Base-by-base conservation (phyloP, 2,888 invertebrate genomes). In the Strigamia transsilvanica region DNA sequence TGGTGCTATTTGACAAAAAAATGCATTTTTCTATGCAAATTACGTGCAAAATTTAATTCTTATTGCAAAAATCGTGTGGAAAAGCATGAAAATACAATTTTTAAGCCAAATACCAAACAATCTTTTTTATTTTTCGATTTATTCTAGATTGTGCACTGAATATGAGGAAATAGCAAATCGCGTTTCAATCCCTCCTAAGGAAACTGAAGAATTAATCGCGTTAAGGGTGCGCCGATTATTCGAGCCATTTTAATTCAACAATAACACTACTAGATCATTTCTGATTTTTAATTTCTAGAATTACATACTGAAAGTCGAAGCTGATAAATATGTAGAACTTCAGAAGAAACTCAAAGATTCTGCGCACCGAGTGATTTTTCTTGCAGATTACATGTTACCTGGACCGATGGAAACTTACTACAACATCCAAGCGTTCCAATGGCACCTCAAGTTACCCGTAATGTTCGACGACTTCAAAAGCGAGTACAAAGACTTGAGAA, bases 321-420 rank as follows among this genome's bases (percentile, higher is more conserved):
- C 91, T 5, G 90, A 92, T 79, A 89, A 92, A 0, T 88, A 94
- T 0, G 89, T 90, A 0, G 91, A 93, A 84, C 92, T 97, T 92
- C 94, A 96, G 87, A 91, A 93, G 82, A 91, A 93, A 66, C 89
- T 97, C 10, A 91, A 91, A 84, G 86, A 82, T 15, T 73, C 84
- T 41, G 82, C 82, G 18, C 78, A 83, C 7, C 80, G 94, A 86
- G 93, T 97, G 80, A 88, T 93, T 79, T 97, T 96, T 88, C 89
- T 98, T 10, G 93, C 94, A 6, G 96, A 97, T 88, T 94, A 94
- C 86, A 92, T 93, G 0, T 89, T 90, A 7, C 93, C 95, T 85
- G 92, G 94, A 0, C 93, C 95, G 0, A 90, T 94, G 5, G 96
- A 98, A 88, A 93, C 97, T 86, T 94, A 96, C 86, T 93, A 94